phyloP scores from a whole-genome alignment of 2,888 invertebrate genomes.

The Athalia circularis region DNA sequence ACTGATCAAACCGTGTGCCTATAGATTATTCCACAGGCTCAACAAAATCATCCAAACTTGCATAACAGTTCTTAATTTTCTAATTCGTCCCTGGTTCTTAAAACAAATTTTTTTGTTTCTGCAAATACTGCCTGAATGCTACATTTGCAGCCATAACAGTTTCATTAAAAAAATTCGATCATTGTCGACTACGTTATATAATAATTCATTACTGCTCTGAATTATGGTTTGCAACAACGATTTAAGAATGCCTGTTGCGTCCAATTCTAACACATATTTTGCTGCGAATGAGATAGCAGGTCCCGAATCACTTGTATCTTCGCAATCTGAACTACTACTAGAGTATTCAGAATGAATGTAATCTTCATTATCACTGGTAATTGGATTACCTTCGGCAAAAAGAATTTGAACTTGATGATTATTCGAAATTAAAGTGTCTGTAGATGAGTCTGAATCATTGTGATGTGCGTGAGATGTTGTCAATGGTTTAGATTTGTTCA shows the following conservation, averaged over 20 bases:
- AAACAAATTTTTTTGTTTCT: conserved; percentile 30
- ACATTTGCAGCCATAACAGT: not conserved
- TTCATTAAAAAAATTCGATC: not conserved
- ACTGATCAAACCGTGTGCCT: conserved; percentile 46
- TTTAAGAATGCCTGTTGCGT: conserved; percentile 15
- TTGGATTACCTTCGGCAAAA: not conserved
- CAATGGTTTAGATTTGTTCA: not conserved
- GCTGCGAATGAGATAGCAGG: not conserved
- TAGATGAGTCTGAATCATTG: too few species aligned
- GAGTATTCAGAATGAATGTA: not conserved
- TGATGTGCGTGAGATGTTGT: too few species aligned
- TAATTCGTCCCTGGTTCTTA: conserved; percentile 15
- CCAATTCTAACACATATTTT: conserved; percentile 3
- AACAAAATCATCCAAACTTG: conserved; percentile 40
- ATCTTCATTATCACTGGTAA: not conserved
- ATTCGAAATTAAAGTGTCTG: too few species aligned
- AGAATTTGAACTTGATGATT: not conserved
- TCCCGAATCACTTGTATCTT: not conserved
- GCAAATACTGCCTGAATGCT: conserved; percentile 21
- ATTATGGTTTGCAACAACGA: conserved; percentile 9
- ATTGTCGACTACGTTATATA: conserved; percentile 14
- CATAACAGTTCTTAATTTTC: conserved; percentile 15
- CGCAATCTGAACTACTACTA: conserved; percentile 8
- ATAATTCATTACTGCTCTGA: conserved; percentile 43
- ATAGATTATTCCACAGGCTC: conserved; percentile 46